Evolutionary conservation across 2,888 invertebrate species (phyloP).

Genomic region (Phalera bucephala): DNA sequence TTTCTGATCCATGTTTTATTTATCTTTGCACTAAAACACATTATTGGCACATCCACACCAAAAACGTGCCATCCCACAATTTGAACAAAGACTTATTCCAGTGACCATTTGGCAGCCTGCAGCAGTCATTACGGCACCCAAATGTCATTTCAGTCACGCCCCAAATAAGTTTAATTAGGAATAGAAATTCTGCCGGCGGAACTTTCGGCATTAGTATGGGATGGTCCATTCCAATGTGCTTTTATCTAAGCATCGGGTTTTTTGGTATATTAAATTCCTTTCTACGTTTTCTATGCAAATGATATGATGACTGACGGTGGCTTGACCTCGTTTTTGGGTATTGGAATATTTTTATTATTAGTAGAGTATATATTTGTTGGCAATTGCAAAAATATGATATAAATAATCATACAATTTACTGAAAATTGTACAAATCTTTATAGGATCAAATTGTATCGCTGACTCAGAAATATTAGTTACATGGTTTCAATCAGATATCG

Average conservation of each 20-base stretch:
- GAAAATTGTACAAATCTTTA: too few species aligned
- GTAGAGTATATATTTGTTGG: not conserved
- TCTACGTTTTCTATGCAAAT: not conserved
- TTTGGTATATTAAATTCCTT: not conserved
- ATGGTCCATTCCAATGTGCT: not conserved
- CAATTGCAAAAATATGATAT: not conserved
- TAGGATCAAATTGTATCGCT: too few species aligned
- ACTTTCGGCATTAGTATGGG: conserved; percentile 19
- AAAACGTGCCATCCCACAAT: conserved; percentile 21
- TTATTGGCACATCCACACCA: conserved; percentile 18
- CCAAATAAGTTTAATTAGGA: conserved; percentile 51
- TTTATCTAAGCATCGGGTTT: not conserved
- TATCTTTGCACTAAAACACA: conserved; percentile 5
- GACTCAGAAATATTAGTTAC: too few species aligned
- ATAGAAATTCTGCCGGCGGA: conserved; percentile 38
- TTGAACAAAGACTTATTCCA: conserved; percentile 25
- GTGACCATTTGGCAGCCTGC: conserved; percentile 46
- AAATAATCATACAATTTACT: too few species aligned
- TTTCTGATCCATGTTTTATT: too few species aligned
- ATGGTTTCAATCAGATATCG: too few species aligned
- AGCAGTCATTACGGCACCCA: conserved; percentile 36
- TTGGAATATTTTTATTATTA: not conserved
- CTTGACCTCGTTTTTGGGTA: conserved; percentile 1
- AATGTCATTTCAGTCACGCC: conserved; percentile 43
- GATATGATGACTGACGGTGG: not conserved